These are phyloP conservation scores for Cebidichthys violaceus DNA, from an alignment of 2,113 vertebrate genomes.

Conservation along the genomic window DNA sequence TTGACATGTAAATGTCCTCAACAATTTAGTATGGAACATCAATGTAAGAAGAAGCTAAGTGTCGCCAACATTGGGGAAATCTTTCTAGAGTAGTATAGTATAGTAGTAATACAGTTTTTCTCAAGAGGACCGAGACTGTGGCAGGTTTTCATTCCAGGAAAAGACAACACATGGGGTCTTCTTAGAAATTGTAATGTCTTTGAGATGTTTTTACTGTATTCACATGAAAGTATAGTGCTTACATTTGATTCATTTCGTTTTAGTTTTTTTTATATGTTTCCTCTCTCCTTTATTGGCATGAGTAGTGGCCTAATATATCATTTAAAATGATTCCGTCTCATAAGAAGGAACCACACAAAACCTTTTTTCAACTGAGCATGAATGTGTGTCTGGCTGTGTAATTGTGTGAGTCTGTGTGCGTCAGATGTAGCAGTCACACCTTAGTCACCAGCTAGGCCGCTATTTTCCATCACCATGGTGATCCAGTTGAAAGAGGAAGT, in stretches of 20 bases:
- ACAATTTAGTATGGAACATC: background rate
- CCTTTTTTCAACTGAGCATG: background rate
- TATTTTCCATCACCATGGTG: constrained; percentile 32
- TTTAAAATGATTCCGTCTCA: background rate
- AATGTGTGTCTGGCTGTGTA: constrained; percentile 5
- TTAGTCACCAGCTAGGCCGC: constrained; percentile 13
- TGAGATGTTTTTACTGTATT: background rate
- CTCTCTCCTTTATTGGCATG: too few relatives aligned
- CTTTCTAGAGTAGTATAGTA: too few relatives aligned
- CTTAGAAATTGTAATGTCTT: background rate
- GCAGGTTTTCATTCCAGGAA: background rate
- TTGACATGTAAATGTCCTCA: background rate
- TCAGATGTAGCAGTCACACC: background rate
- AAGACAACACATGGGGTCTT: background rate
- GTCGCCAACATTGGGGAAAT: background rate
- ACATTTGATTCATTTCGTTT: background rate
- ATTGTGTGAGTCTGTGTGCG: constrained; percentile 7
- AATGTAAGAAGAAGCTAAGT: background rate
- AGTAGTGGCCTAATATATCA: too few relatives aligned
- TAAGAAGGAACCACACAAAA: background rate
- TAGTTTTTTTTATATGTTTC: too few relatives aligned
- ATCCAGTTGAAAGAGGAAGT: constrained; percentile 38
- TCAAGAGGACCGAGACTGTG: background rate
- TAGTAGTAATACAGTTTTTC: too few relatives aligned
- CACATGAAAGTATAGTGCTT: background rate